These are phyloP conservation scores for Drosophila nigritarsus DNA, from an alignment of 2,888 invertebrate genomes.

Conservation along the genomic window DNA sequence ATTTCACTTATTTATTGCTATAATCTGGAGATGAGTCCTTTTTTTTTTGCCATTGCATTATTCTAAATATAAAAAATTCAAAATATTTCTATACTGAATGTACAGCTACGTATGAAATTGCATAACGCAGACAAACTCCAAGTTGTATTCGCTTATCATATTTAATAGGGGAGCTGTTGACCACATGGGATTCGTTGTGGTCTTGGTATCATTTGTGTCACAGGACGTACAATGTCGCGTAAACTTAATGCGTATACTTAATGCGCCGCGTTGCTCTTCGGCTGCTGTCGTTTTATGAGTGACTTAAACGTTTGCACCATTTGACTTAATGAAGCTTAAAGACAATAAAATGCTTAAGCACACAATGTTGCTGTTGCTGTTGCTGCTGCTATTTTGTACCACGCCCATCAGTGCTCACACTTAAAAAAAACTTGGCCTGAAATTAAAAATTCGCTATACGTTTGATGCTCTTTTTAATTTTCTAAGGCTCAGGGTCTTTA, in stretches of 20 bases:
- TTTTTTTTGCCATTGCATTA: not conserved
- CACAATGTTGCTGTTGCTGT: constrained; percentile 41
- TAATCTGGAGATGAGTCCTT: not conserved
- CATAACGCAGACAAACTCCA: not conserved
- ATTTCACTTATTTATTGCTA: not conserved
- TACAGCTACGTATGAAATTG: not conserved
- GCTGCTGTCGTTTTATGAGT: constrained; percentile 26
- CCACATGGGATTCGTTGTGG: constrained; percentile 2
- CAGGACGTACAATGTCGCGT: constrained; percentile 10
- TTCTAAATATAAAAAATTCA: not conserved
- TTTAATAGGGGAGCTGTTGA: not conserved
- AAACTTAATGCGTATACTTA: constrained; percentile 51
- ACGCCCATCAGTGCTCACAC: constrained; percentile 19
- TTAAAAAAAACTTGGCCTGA: not conserved
- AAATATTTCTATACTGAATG: not conserved
- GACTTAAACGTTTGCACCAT: constrained; percentile 70
- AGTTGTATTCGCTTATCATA: not conserved
- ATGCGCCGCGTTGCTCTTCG: constrained; percentile 47
- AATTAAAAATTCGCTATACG: not conserved
- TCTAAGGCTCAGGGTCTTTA: not conserved
- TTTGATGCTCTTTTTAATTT: not conserved
- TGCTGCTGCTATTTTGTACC: not conserved
- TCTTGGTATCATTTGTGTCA: not conserved
- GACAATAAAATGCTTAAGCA: constrained; percentile 78
- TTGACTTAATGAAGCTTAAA: constrained; percentile 80